Base-by-base conservation (phyloP, 2,797 vertebrate genomes). In the Chanos chanos region DNA sequence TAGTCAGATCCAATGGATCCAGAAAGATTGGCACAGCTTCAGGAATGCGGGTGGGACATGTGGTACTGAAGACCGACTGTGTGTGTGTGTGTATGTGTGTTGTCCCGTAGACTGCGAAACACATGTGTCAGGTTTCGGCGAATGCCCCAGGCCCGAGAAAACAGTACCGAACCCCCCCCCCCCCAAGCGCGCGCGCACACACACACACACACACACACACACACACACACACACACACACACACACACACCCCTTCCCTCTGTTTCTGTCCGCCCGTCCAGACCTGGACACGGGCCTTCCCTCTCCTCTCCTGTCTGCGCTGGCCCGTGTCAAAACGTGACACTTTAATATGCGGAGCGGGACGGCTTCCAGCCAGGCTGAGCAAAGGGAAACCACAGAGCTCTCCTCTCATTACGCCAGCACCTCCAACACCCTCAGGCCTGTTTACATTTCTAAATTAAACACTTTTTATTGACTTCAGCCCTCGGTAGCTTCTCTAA, bases 401-500 rank as follows among this genome's bases (percentile, higher is more conserved):
- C 61, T 61, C 44, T 7, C 24, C 48, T 72, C 72, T 72, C 60
- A 56, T 27, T 49, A 39, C 19, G 15, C 16, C 45, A 47, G 50
- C 62, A 33, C 57, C 67, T 80, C 58, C 61, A 78, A 77, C 66
- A 4, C 67, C 64, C 56, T 49, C 67, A 65, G 77, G 80, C 77
- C 70, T 85, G 85, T 87, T 87, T 85, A 87, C 78, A 80, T 70
- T 79, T 80, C 80, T 86, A 83, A 84, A 83, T 89, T 79, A 84
- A 88, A 87, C 81, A 71, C 77, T 75, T 83, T 88, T 86, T 86
- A 86, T 85, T 84, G 78, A 83, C 72, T 75, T 78, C 74, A 22
- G 65, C 68, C 55, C 40, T 62, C 61, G 16, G 70, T 68, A 62
- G 64, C 64, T 27, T 27, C 60, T 67, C 34, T 24, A 60, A 24